A percentile compares a stretch with the other conserved stretches of the same genome.
Conservation (phyloP, 2,888 invertebrate genomes). For the Melitaea athalia region DNA sequence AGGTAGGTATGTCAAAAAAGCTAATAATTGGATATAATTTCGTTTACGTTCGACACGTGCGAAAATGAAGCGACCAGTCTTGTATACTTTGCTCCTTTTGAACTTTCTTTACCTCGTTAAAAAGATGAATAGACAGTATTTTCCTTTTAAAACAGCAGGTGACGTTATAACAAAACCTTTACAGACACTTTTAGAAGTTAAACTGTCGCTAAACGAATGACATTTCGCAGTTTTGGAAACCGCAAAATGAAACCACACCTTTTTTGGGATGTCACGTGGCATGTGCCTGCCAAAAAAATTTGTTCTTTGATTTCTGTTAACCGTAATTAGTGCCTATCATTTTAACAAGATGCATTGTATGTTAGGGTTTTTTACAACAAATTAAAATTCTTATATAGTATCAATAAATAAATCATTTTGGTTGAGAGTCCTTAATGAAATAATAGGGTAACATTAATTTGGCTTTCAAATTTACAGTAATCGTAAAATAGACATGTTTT, state of each 20-base stretch:
- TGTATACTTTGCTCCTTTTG: slow-evolving; percentile 21
- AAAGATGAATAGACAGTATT: slow-evolving; percentile 33
- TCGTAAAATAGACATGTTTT: slow-evolving; percentile 68
- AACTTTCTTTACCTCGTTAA: slow-evolving; percentile 38
- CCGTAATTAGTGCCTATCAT: slow-evolving; percentile 47
- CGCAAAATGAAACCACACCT: slow-evolving; percentile 70
- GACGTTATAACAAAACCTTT: slow-evolving; percentile 62
- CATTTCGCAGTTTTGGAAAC: slow-evolving; percentile 66
- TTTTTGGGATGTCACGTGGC: slow-evolving; percentile 70
- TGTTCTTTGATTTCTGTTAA: slow-evolving; percentile 52
- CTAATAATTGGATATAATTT: slow-evolving; percentile 9
- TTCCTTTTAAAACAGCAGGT: slow-evolving; percentile 53
- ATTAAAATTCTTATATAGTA: slow-evolving; percentile 28
- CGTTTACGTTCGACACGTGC: slow-evolving; percentile 8
- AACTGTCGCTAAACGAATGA: slow-evolving; percentile 56
- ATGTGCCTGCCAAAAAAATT: slow-evolving; percentile 48
- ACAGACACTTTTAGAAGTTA: slow-evolving; percentile 67
- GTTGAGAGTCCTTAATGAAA: slow-evolving; percentile 54
- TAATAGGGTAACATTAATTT: slow-evolving; percentile 67
- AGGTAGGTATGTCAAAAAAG: slow-evolving; percentile 7
- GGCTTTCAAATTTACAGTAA: slow-evolving; percentile 57
- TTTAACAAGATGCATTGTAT: neutral
- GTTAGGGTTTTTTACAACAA: slow-evolving; percentile 16
- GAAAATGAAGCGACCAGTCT: slow-evolving; percentile 16
- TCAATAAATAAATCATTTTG: slow-evolving; percentile 61